A percentile compares a stretch with the other conserved stretches of the same genome.
Conservation (phyloP, 2,797 vertebrate genomes). For the Buphagus erythrorhynchus region DNA sequence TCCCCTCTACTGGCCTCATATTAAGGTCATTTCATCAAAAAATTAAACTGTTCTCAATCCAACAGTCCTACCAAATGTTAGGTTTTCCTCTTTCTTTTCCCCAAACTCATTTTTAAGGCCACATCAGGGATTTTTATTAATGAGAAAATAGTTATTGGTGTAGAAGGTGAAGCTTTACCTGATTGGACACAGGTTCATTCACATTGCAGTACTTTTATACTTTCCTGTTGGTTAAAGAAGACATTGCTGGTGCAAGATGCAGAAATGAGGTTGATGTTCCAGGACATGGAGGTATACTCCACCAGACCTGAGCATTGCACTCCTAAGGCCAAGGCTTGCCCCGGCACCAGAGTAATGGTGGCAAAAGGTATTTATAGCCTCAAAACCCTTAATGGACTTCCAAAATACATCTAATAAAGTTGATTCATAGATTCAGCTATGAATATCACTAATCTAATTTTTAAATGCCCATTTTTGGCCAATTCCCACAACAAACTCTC, state of each 20-base stretch:
- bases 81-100: neutral
- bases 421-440: neutral
- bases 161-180: neutral
- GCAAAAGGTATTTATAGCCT: neutral
- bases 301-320: neutral
- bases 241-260: neutral
- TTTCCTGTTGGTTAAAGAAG: neutral
- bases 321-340: neutral
- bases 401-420: neutral
- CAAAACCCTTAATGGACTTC: neutral
- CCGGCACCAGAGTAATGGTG: neutral
- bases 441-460: neutral
- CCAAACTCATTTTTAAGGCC: neutral
- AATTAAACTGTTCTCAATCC: neutral
- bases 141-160: neutral
- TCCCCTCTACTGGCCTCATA: neutral
- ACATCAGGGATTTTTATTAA: neutral
- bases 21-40: neutral
- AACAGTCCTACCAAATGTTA: neutral
- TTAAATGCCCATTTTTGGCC: neutral
- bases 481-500: neutral
- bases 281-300: neutral
- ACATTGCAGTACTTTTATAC: neutral
- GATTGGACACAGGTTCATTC: neutral
- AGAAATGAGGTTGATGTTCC: neutral